Base-by-base conservation (phyloP, 2,113 vertebrate species). In the Oxygymnocypris stewartii region DNA sequence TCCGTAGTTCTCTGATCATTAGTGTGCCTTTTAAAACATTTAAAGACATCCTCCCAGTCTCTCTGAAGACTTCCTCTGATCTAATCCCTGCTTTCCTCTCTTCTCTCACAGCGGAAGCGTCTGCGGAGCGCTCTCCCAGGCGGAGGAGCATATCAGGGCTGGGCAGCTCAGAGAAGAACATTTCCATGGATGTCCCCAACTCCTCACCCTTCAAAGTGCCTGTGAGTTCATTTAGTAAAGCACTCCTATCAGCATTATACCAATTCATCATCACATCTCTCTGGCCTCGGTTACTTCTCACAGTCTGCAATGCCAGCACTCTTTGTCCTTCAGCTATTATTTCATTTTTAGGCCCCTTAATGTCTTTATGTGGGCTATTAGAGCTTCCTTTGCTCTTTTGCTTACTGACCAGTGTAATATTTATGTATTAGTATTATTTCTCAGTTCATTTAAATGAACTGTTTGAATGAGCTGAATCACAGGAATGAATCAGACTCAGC, bases 131-230 rank as follows among this genome's bases (percentile, higher is more conserved):
- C 57, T 99, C 97, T 89, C 97, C 97, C 40, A 95, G 98, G 88
- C 96, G 98, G 92, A 94, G 97, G 95, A 99, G 98, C 85, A 97
- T 99, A 93, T 99, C 98, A 0, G 97, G 97, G 82, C 93, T 96
- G 91, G 96, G 96, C 89, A 95, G 95, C 44, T 96, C 97, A 20
- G 97, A 99, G 91, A 98, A 97, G 92, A 95, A 93, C 90, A 94
- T 90, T 86, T 92, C 96, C 42, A 94, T 96, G 88, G 97, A 98
- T 82, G 95, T 92, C 42, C 94, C 96, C 0, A 97, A 94, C 92
- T 96, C 96, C 6, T 99, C 97, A 74, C 97, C 97, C 20, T 99
- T 99, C 92, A 98, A 96, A 97, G 97, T 99, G 40, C 95, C 97
- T 84, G 98, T 99, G 94, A 97, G 97, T 95, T 54, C 47, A 35